A percentile compares a stretch with the other conserved stretches of the same genome.
Conservation (phyloP, 2,113 vertebrate genomes). For the Daubentonia madagascariensis region DNA sequence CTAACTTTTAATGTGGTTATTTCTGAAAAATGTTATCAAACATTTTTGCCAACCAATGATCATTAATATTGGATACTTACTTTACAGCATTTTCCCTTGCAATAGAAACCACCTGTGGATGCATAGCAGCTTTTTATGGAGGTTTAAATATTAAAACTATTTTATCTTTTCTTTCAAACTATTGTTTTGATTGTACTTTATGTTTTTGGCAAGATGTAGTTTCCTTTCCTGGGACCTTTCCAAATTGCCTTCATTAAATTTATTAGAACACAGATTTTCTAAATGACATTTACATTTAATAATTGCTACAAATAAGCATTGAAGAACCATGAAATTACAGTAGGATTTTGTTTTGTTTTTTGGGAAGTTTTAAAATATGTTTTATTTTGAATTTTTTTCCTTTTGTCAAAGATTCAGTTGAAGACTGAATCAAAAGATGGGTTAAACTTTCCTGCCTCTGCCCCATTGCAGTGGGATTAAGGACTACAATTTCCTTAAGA, state of each 20-base stretch:
- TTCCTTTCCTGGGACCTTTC: constrained; percentile 49
- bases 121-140: not conserved
- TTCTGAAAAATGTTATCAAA: not conserved
- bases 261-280: constrained; percentile 34
- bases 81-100: not conserved
- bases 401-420: not conserved
- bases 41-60: not conserved
- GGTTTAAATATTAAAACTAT: not conserved
- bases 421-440: not conserved
- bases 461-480: not conserved
- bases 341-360: not conserved
- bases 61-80: not conserved
- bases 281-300: constrained; percentile 32
- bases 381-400: not conserved
- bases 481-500: not conserved
- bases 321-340: not conserved
- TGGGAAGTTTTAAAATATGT: not conserved
- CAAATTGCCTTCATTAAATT: constrained; percentile 55
- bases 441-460: not conserved
- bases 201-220: constrained; percentile 47
- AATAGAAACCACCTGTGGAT: not conserved
- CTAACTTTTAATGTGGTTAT: not conserved
- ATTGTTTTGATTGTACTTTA: constrained; percentile 32
- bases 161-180: constrained; percentile 32
- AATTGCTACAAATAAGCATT: not conserved